Conservation (phyloP, 1,140 invertebrate genomes). For the Aleiodes sp. region DNA sequence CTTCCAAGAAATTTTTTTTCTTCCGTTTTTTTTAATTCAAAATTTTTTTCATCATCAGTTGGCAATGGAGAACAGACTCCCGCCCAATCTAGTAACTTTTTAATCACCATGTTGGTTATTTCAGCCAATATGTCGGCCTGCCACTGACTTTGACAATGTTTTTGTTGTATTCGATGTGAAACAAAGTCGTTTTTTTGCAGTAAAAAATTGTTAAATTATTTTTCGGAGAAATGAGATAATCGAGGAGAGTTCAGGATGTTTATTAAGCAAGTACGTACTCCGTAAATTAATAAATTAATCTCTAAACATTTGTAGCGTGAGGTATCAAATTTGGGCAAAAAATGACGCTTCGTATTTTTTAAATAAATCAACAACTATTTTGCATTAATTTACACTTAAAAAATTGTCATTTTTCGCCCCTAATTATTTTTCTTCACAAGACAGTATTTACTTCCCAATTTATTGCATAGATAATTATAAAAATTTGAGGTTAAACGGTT, state of each 20-base stretch:
- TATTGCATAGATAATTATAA: too few species aligned
- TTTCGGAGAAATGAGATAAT: neutral
- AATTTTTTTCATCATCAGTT: conserved; percentile 20
- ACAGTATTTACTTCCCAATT: too few species aligned
- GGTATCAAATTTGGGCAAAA: neutral
- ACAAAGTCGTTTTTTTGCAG: conserved; percentile 9
- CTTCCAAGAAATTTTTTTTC: neutral
- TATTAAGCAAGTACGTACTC: conserved; percentile 51
- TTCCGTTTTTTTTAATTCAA: conserved; percentile 16
- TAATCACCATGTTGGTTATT: neutral
- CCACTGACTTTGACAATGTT: conserved; percentile 30
- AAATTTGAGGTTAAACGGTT: conserved; percentile 2
- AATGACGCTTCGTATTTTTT: conserved; percentile 15
- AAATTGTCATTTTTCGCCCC: conserved; percentile 17
- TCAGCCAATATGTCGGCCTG: conserved; percentile 21
- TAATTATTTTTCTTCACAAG: too few species aligned
- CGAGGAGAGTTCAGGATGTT: conserved; percentile 46
- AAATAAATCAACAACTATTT: neutral
- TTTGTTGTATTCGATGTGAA: conserved; percentile 31
- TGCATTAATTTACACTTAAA: conserved; percentile 4
- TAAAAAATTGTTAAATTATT: conserved; percentile 22
- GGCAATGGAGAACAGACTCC: conserved; percentile 31
- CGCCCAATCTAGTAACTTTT: conserved; percentile 46
- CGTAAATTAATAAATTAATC: neutral
- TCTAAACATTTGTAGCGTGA: neutral